Conservation (phyloP, 2,797 vertebrate species). For the Loris lydekkerianus region DNA sequence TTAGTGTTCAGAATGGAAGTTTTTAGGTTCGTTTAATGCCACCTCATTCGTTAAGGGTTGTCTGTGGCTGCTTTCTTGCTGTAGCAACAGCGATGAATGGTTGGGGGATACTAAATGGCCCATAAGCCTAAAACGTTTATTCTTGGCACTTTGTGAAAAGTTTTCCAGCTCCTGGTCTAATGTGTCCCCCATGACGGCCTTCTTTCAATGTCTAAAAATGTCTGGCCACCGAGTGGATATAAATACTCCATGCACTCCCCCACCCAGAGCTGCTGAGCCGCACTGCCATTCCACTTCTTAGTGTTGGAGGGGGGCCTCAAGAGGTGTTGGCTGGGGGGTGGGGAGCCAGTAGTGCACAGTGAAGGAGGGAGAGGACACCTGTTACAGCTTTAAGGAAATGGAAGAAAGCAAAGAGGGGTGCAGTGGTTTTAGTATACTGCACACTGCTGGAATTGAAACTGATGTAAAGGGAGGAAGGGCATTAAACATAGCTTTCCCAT, state of each 20-base stretch:
- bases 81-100: not conserved
- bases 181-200: not conserved
- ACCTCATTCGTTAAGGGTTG: not conserved
- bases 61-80: not conserved
- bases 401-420: not conserved
- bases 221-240: no score
- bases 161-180: not conserved
- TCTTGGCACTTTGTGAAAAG: not conserved
- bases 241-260: not conserved
- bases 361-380: not conserved
- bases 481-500: constrained; percentile 30
- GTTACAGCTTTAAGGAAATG: not conserved
- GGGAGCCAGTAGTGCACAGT: rapidly evolving
- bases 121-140: not conserved
- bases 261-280: not conserved
- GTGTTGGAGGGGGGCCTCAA: not conserved
- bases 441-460: not conserved
- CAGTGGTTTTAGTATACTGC: not conserved
- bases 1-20: not conserved
- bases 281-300: not conserved
- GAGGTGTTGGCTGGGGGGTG: rapidly evolving
- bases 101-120: not conserved
- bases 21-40: not conserved
- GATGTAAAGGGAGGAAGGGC: not conserved
- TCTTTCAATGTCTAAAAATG: not conserved